These are phyloP conservation scores for Agrilus planipennis DNA, from an alignment of 1,140 invertebrate genomes.

Conservation along the genomic window DNA sequence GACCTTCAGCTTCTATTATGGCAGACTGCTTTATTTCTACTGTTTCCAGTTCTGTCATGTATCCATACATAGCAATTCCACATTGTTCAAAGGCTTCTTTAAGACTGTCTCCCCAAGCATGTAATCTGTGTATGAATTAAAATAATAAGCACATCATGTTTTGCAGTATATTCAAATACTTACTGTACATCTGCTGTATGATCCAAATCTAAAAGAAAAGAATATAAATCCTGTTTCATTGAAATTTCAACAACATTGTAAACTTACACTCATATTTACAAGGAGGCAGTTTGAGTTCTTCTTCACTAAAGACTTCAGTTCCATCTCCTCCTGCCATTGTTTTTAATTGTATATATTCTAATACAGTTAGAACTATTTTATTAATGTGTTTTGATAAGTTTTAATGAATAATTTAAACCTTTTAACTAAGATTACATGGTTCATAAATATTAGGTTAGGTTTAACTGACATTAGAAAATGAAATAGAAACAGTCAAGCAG, in stretches of 20 bases:
- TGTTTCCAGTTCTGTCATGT: slow-evolving; percentile 87
- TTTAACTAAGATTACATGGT: too few species aligned
- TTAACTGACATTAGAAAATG: too few species aligned
- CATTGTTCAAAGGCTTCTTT: slow-evolving; percentile 92
- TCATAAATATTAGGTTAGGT: too few species aligned
- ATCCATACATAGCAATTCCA: slow-evolving; percentile 90
- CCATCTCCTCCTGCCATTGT: too few species aligned
- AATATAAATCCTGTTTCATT: slow-evolving; percentile 16
- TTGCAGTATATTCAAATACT: slow-evolving; percentile 33
- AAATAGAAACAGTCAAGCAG: too few species aligned
- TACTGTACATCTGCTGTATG: slow-evolving; percentile 97
- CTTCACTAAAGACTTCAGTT: too few species aligned
- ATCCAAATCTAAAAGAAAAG: slow-evolving; percentile 73
- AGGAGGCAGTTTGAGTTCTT: slow-evolving; percentile 43
- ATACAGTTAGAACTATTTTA: too few species aligned
- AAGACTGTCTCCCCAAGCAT: slow-evolving; percentile 82
- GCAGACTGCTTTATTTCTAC: slow-evolving; percentile 71
- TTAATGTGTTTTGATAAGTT: too few species aligned
- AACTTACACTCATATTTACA: slow-evolving; percentile 62
- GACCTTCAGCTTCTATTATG: slow-evolving; percentile 72
- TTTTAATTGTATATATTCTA: too few species aligned
- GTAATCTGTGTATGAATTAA: slow-evolving; percentile 49
- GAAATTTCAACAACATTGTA: slow-evolving; percentile 4
- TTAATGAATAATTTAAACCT: too few species aligned
- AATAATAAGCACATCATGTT: slow-evolving; percentile 7